These are phyloP conservation scores for Morone chrysops DNA, from an alignment of 2,113 vertebrate species.

Conservation along the genomic window DNA sequence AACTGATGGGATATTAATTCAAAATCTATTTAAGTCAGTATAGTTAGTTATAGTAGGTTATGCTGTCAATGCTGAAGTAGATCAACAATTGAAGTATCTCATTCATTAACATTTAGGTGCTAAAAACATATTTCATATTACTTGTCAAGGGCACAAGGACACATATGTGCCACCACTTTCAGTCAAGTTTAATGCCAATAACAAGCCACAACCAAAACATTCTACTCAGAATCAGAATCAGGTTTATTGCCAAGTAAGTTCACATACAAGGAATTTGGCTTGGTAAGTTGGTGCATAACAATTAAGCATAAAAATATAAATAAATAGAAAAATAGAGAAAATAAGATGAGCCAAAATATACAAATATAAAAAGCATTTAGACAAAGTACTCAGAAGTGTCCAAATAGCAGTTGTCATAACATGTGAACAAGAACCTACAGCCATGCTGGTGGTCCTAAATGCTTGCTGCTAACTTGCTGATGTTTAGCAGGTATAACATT, in stretches of 20 bases:
- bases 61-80: not conserved
- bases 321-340: too few relatives aligned
- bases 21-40: conserved; percentile 13
- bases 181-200: not conserved
- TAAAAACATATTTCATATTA: not conserved
- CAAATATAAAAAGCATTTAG: too few relatives aligned
- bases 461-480: not conserved
- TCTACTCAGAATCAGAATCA: too few relatives aligned
- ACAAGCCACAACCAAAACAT: not conserved
- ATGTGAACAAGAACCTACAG: not conserved
- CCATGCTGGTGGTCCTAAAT: not conserved
- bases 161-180: not conserved
- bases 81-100: not conserved
- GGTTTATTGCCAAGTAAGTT: too few relatives aligned
- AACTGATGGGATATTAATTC: not conserved
- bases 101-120: not conserved
- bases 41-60: not conserved
- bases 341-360: too few relatives aligned
- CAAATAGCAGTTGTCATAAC: not conserved
- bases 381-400: not conserved
- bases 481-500: not conserved
- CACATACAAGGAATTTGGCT: too few relatives aligned
- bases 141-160: not conserved
- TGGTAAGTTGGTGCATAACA: too few relatives aligned
- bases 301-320: too few relatives aligned